phyloP scores from a whole-genome alignment of 1,140 invertebrate species.

The Drosophila neocordata region DNA sequence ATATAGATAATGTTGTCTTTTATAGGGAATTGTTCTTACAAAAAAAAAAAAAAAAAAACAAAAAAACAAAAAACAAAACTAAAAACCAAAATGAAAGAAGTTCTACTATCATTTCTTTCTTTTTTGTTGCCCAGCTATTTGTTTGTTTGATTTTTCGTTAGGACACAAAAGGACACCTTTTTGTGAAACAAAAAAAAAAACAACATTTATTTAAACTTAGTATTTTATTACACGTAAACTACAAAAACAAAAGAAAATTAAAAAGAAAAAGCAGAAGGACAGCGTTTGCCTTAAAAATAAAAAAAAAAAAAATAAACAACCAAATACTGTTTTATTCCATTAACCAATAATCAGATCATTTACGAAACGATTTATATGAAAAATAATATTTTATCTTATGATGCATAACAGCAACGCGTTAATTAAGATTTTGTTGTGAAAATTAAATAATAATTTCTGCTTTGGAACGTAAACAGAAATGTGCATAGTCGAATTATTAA shows the following conservation, averaged over 20 bases:
- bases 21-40: slow-evolving; percentile 74
- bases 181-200: slow-evolving; percentile 41
- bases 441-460: too few species aligned
- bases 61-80: slow-evolving; percentile 31
- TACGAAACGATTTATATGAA: too few species aligned
- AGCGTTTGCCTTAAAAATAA: slow-evolving; percentile 82
- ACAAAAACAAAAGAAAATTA: slow-evolving; percentile 38
- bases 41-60: slow-evolving; percentile 40
- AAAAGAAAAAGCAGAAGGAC: slow-evolving; percentile 81
- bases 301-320: slow-evolving; percentile 16
- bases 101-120: slow-evolving; percentile 43
- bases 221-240: slow-evolving; percentile 83
- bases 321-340: slow-evolving; percentile 40
- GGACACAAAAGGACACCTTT: slow-evolving; percentile 61
- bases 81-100: slow-evolving; percentile 33
- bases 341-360: not conserved
- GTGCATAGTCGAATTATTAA: not conserved
- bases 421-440: too few species aligned
- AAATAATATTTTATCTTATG: too few species aligned
- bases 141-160: slow-evolving; percentile 59
- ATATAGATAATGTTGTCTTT: slow-evolving; percentile 81
- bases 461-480: too few species aligned
- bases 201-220: slow-evolving; percentile 78
- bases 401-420: too few species aligned
- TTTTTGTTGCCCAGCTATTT: slow-evolving; percentile 58